Percentiles rank a stretch among this genome's conserved stretches.
These are phyloP conservation scores for Mayetiola destructor DNA, from an alignment of 2,888 invertebrate species.

Conservation along the genomic window DNA sequence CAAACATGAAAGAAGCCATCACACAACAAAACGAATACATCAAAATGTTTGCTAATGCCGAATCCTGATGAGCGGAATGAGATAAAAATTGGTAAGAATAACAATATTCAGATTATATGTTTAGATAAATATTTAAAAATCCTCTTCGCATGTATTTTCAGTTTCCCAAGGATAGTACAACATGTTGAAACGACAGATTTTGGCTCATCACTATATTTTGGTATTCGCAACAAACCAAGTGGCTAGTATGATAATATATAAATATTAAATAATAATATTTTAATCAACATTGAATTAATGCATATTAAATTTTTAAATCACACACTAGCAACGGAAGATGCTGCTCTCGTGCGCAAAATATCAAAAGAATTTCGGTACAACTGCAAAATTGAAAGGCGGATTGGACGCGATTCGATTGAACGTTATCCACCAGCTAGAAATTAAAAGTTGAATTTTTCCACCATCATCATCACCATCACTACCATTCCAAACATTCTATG, in stretches of 20 bases:
- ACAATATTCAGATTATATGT: background rate
- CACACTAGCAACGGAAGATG: background rate
- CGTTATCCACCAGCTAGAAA: conserved; percentile 5
- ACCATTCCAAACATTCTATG: background rate
- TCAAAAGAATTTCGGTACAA: conserved; percentile 3
- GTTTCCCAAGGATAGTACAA: conserved; percentile 6
- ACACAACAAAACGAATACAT: conserved; percentile 8
- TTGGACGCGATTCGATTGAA: conserved; percentile 7
- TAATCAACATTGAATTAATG: background rate
- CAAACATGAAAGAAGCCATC: conserved; percentile 8
- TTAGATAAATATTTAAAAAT: conserved; percentile 7
- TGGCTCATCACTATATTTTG: background rate
- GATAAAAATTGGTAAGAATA: conserved; percentile 4
- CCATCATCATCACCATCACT: conserved; percentile 1
- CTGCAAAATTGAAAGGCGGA: background rate
- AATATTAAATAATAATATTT: conserved; percentile 9
- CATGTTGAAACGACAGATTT: conserved; percentile 1
- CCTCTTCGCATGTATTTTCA: conserved; percentile 9
- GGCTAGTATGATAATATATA: conserved; percentile 5
- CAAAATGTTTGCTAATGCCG: background rate
- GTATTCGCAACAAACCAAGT: background rate
- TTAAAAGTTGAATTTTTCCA: conserved; percentile 10
- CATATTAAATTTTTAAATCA: conserved; percentile 1
- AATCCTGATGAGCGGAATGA: conserved; percentile 4
- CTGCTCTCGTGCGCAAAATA: background rate